These are phyloP conservation scores for Ochotona princeps DNA, from an alignment of 2,113 vertebrate genomes.

Conservation along the genomic window DNA sequence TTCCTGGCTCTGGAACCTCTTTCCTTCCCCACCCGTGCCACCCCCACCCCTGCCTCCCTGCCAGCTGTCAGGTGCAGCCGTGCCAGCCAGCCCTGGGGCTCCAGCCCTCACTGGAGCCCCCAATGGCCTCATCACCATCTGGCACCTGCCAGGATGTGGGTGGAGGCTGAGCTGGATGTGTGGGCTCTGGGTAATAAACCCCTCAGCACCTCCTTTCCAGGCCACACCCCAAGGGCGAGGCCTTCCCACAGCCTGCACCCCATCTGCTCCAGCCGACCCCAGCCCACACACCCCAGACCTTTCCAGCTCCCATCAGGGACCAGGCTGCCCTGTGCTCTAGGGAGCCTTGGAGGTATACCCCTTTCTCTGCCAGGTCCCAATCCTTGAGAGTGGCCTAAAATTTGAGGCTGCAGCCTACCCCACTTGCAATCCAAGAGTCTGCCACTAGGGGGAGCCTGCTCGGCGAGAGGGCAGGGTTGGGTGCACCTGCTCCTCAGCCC, in stretches of 20 bases:
- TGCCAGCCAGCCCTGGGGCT: too few species aligned
- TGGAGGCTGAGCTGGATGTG: not conserved
- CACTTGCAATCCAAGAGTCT: not conserved
- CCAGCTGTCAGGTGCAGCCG: not conserved
- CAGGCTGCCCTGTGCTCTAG: not conserved
- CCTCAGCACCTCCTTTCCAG: not conserved
- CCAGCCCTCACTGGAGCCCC: not conserved
- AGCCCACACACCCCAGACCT: too few species aligned
- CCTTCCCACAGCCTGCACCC: not conserved
- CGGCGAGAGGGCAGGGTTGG: not conserved
- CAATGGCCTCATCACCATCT: conserved; percentile 2
- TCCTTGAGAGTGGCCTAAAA: not conserved
- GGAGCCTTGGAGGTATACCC: not conserved
- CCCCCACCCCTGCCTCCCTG: too few species aligned
- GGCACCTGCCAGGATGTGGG: not conserved
- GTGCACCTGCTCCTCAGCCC: not conserved
- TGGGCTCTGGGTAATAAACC: not conserved
- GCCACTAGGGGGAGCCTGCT: conserved; percentile 9
- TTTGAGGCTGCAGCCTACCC: not conserved
- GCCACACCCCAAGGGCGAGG: not conserved
- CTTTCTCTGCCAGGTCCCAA: not conserved
- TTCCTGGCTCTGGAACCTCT: too few species aligned
- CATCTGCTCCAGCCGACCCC: not conserved
- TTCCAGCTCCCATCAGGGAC: not conserved
- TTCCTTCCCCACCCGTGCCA: too few species aligned